Conservation (phyloP, 2,113 vertebrate species). For the Anthoscopus minutus region DNA sequence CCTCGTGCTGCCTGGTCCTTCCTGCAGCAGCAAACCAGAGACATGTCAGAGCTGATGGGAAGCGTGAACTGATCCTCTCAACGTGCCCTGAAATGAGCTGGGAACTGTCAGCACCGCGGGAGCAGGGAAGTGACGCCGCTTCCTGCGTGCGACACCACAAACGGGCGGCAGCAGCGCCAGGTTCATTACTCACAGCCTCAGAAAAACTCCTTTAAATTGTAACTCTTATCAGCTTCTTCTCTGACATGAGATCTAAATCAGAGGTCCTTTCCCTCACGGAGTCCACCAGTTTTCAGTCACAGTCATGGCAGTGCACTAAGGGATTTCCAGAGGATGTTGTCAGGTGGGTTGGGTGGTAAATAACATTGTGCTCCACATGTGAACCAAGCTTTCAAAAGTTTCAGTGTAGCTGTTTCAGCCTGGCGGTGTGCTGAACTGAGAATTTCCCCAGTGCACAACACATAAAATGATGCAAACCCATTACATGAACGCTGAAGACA, state of each 20-base stretch:
- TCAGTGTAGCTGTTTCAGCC: background rate
- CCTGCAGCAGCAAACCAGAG: background rate
- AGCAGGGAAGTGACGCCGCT: background rate
- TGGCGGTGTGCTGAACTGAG: background rate
- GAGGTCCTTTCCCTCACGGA: background rate
- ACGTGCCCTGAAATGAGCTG: background rate
- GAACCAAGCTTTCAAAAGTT: background rate
- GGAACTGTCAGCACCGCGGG: background rate
- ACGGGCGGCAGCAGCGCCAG: background rate
- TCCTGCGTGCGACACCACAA: background rate
- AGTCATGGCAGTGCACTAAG: background rate
- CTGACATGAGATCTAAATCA: background rate
- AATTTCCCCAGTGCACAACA: background rate
- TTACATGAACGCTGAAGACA: slow-evolving; percentile 1
- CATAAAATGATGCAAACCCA: slow-evolving; percentile 13
- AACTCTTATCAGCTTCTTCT: background rate
- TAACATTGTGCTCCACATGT: background rate
- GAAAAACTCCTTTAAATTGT: background rate
- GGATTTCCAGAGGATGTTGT: background rate
- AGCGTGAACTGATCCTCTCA: background rate
- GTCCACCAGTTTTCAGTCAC: background rate
- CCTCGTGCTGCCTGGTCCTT: rapidly evolving
- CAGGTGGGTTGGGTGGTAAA: background rate
- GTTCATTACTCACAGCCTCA: background rate
- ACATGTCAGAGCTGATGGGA: background rate